A percentile compares a stretch with the other conserved stretches of the same genome.
Evolutionary conservation across 2,113 vertebrate genomes (phyloP).

Genomic region (Tinamus guttatus): DNA sequence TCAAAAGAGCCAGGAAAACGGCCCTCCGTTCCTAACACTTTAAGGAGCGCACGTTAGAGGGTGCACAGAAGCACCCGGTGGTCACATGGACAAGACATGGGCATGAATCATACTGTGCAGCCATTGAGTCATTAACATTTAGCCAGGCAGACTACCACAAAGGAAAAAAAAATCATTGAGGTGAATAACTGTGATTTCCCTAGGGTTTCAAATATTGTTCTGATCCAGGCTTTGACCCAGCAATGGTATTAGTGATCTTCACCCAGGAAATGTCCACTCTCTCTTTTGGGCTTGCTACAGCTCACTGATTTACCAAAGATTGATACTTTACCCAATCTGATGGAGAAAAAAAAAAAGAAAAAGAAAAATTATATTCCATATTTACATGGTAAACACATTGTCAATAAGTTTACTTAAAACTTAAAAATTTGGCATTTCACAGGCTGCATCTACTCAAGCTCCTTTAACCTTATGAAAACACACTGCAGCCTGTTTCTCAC

Average conservation of each 20-base stretch:
- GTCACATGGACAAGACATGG: neutral
- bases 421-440: neutral
- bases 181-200: neutral
- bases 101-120: neutral
- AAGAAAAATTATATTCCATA: neutral
- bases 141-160: neutral
- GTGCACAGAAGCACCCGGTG: neutral
- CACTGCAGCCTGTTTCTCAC: rapidly evolving
- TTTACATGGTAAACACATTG: neutral
- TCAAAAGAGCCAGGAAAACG: neutral
- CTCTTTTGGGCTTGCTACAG: neutral
- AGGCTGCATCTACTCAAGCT: neutral
- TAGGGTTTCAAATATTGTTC: neutral
- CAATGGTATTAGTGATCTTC: neutral
- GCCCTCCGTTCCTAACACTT: rapidly evolving
- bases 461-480: neutral
- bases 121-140: neutral
- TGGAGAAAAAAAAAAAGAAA: neutral
- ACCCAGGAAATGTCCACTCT: neutral
- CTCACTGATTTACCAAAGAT: neutral
- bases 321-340: neutral
- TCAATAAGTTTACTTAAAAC: neutral
- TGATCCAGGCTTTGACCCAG: neutral
- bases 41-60: neutral
- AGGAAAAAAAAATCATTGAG: neutral